Percentiles rank a stretch among this genome's conserved stretches.
phyloP scores from a whole-genome alignment of 1,140 invertebrate species.

The Pogonomyrmex barbatus region DNA sequence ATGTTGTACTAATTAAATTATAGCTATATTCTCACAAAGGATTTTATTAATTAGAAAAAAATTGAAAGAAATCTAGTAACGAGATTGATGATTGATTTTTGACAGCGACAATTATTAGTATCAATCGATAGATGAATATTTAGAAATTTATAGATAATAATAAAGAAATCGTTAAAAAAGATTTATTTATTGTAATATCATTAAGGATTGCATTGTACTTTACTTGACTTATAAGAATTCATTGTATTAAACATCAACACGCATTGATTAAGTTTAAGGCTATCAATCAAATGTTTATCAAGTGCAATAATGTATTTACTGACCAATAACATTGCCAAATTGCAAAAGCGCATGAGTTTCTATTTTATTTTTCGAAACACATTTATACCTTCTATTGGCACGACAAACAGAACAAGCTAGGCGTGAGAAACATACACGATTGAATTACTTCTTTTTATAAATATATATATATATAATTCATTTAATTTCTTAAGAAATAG shows the following conservation, averaged over 20 bases:
- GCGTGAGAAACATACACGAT: not conserved
- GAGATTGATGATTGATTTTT: slow-evolving; percentile 12
- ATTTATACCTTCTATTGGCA: slow-evolving; percentile 1
- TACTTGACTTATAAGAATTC: slow-evolving; percentile 45
- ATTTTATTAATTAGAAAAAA: slow-evolving; percentile 21
- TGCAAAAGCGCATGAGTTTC: slow-evolving; percentile 49
- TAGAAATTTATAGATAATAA: slow-evolving; percentile 29
- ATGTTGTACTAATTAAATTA: slow-evolving; percentile 33
- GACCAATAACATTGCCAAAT: slow-evolving; percentile 61
- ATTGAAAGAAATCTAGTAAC: not conserved
- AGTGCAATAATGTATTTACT: slow-evolving; percentile 61
- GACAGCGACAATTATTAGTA: not conserved
- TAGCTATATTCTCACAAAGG: not conserved
- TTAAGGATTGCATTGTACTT: slow-evolving; percentile 52
- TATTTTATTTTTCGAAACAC: slow-evolving; percentile 39
- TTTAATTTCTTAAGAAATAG: not conserved
- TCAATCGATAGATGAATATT: not conserved
- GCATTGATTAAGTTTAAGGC: slow-evolving; percentile 53
- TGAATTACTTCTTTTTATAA: not conserved
- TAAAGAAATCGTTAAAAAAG: not conserved
- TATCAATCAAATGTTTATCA: slow-evolving; percentile 52
- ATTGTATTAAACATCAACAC: slow-evolving; percentile 42
- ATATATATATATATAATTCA: not conserved
- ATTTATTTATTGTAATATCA: slow-evolving; percentile 23
- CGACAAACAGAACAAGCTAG: not conserved